These are phyloP conservation scores for Atta cephalotes DNA, from an alignment of 1,140 invertebrate genomes.

Conservation along the genomic window DNA sequence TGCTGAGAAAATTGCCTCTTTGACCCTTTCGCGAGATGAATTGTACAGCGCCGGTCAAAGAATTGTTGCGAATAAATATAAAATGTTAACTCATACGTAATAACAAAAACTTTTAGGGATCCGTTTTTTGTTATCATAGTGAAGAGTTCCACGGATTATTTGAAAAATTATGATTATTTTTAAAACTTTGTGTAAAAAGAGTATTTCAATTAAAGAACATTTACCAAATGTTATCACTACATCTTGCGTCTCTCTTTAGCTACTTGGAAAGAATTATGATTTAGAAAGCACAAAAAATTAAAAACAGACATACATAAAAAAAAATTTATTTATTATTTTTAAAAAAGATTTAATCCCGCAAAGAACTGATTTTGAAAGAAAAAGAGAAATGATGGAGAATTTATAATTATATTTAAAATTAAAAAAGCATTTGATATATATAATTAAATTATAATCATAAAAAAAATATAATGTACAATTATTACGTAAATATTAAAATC, in stretches of 20 bases:
- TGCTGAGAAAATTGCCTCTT: slow-evolving; percentile 54
- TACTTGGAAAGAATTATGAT: slow-evolving; percentile 33
- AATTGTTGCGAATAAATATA: slow-evolving; percentile 25
- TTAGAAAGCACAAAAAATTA: neutral
- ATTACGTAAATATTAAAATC: neutral
- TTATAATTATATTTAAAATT: slow-evolving; percentile 13
- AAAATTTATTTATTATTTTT: too few species aligned
- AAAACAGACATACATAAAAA: slow-evolving; percentile 7
- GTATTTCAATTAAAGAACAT: slow-evolving; percentile 40
- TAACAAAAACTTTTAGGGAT: slow-evolving; percentile 1
- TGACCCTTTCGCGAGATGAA: slow-evolving; percentile 44
- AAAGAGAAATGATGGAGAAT: neutral
- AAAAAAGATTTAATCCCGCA: neutral
- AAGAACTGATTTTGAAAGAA: neutral
- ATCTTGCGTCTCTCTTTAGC: neutral
- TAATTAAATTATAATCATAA: neutral
- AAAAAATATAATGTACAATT: neutral
- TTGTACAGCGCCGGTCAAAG: slow-evolving; percentile 25
- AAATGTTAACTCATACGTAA: neutral
- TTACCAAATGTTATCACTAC: neutral
- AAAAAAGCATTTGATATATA: neutral
- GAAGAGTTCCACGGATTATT: neutral
- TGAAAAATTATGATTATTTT: neutral
- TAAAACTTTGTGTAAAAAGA: neutral
- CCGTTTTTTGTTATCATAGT: neutral